phyloP scores from a whole-genome alignment of 2,797 vertebrate genomes.

The Pangasius mekongensis region DNA sequence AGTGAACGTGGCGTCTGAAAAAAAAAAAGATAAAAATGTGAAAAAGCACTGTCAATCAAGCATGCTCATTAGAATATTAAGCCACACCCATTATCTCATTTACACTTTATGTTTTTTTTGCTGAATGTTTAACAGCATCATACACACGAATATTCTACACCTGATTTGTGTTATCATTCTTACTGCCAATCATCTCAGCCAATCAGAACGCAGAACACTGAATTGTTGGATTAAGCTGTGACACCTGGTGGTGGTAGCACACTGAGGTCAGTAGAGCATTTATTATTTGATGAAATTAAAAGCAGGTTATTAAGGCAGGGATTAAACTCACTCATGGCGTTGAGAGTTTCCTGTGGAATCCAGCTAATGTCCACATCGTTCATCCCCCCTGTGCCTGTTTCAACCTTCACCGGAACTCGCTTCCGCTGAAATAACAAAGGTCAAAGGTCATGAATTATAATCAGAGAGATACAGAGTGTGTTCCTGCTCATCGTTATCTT shows the following conservation, averaged over 20 bases:
- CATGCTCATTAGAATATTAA: background rate
- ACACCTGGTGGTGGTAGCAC: background rate
- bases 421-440: slow-evolving; percentile 69
- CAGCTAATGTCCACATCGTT: slow-evolving; percentile 81
- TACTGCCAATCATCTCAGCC: background rate
- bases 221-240: background rate
- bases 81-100: background rate
- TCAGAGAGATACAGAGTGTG: background rate
- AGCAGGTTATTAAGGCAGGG: background rate
- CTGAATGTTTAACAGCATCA: background rate
- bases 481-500: background rate
- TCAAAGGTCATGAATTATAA: background rate
- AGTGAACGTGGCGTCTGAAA: background rate
- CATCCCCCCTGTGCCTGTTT: slow-evolving; percentile 74
- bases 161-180: background rate
- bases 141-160: background rate
- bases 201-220: background rate
- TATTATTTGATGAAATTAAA: background rate
- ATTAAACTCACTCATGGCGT: slow-evolving; percentile 72
- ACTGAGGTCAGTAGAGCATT: background rate
- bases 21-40: background rate
- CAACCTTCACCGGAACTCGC: slow-evolving; percentile 73
- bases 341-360: slow-evolving; percentile 82
- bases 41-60: background rate
- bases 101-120: background rate